Percentiles rank a stretch among this genome's conserved stretches.
Conservation (phyloP, 2,113 vertebrate species). For the Stegastes partitus region DNA sequence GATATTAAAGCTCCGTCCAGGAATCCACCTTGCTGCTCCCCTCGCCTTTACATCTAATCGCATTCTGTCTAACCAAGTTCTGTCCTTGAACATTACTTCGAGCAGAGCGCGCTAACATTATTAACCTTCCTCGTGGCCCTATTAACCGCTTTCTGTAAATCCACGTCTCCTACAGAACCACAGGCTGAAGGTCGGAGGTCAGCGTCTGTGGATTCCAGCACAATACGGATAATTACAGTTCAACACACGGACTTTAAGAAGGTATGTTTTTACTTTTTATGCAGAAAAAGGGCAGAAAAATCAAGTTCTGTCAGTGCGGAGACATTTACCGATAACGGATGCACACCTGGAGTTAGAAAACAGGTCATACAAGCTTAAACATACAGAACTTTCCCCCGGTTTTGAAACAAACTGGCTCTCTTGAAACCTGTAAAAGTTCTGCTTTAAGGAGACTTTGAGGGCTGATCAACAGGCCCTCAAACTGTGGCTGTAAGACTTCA, state of each 20-base stretch:
- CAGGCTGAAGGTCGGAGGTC: constrained; percentile 11
- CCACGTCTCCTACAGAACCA: constrained; percentile 7
- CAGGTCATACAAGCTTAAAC: no score
- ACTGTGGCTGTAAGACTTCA: no score
- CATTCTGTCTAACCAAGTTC: constrained; percentile 43
- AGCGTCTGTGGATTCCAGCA: background rate
- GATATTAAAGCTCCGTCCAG: constrained; percentile 18
- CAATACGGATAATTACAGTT: constrained; percentile 11
- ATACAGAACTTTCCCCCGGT: no score
- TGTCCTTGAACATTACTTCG: constrained; percentile 36
- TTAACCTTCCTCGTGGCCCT: constrained; percentile 38
- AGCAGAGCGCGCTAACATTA: constrained; percentile 43
- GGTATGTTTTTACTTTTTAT: no score
- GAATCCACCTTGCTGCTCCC: background rate
- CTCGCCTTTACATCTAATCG: constrained; percentile 36
- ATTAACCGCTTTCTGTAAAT: constrained; percentile 42
- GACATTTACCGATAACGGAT: no score
- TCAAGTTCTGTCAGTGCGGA: no score
- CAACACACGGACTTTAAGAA: background rate
- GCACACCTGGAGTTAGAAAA: no score
- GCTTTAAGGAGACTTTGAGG: no score
- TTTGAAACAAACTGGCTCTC: no score
- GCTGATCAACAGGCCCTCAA: no score
- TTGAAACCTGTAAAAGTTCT: no score
- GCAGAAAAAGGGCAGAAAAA: no score